Base-by-base conservation (phyloP, 2,113 vertebrate genomes). In the Aplodontia rufa region DNA sequence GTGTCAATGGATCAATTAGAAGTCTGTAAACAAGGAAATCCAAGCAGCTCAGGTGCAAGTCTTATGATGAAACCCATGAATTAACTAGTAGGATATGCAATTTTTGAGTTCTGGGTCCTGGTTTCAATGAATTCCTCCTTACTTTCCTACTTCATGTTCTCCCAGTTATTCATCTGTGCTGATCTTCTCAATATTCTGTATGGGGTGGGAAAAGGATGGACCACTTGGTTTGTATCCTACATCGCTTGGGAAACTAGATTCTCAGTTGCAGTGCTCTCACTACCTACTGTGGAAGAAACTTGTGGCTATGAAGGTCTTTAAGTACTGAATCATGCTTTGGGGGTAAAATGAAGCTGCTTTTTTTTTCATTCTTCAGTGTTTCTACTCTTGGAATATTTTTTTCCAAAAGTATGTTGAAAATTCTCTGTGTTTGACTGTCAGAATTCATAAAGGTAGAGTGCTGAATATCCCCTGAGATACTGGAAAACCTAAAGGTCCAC, bases 141-240 rank as follows among this genome's bases (percentile, higher is more conserved):
- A 32, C 20, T 62, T 1, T 7, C 8, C 11, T 83, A 32, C 9
- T 68, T 40, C 17, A 47, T 5, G 8, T 42, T 81, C 32, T 32
- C 3, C 14, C 0, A 32, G 10, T 1, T 37, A 28, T 14, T 53
- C 12, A 16, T 16, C 7, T 12, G 2, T 75, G 12, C 8, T 30
- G 30, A 45, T 58, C 17, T 3, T 28, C 9, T 53, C 10, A 53
- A 8, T 74, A 75, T 30, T 90, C 4, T 68, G 24, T 14, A 12
- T 32, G 8, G 1, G 4, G 1, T 68, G 40, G 74, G 45, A 47
- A 75, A 55, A 20, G 24, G 1, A 0, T 45, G 30, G 6, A 0
- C 22, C 32, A 35, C 37, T 90, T 76, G 14, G 22, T 20, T 58
- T n/a, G 10, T 10, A 35, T 51, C 20, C 17, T 17, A 32, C 42